Base-by-base conservation (phyloP, 2,797 vertebrate species). In the Amniataba percoides region DNA sequence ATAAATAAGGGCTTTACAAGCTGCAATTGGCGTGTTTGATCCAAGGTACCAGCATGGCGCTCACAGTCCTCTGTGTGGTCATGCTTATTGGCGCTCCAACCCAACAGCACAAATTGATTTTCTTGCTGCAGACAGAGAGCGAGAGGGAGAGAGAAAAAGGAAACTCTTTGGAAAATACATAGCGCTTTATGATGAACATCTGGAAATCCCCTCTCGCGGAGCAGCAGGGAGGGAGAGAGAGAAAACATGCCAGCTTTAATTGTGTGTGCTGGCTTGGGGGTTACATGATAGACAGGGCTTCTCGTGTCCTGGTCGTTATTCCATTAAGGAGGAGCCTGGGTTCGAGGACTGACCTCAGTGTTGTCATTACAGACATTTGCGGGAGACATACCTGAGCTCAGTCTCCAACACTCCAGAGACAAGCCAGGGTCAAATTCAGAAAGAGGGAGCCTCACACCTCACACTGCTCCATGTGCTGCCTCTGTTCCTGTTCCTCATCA, bases 111-210 rank as follows among this genome's bases (percentile, higher is more conserved):
- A 88, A 87, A 89, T 77, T 65, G 57, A 87, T 85, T 93, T 89
- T 87, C 92, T 85, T 86, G 80, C 73, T 7, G 39, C 69, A 79
- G 83, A 86, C 34, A 70, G 73, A 78, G 69, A 63, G 55, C 1
- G 40, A 60, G 66, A 66, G 55, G 0, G 40, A 60, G 66, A 66
- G 55, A 76, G 58, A 83, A 62, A 84, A 76, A 81, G 67, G 68
- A 70, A 86, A 67, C 70, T 63, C 58, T 83, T 79, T 83, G 80
- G 82, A 88, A 89, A 89, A 86, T 74, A 75, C 68, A 69, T 61
- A 13, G 56, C 16, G 23, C 73, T 90, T 89, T 83, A 87, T 89
- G 82, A 83, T 86, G 78, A 90, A 93, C 93, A 94, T 93, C 92
- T 94, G 93, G 92, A 93, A 93, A 86, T 87, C 74, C 80, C 89